Evolutionary conservation across 1,140 invertebrate species (phyloP).

Genomic region (Drosophila nebulosa): DNA sequence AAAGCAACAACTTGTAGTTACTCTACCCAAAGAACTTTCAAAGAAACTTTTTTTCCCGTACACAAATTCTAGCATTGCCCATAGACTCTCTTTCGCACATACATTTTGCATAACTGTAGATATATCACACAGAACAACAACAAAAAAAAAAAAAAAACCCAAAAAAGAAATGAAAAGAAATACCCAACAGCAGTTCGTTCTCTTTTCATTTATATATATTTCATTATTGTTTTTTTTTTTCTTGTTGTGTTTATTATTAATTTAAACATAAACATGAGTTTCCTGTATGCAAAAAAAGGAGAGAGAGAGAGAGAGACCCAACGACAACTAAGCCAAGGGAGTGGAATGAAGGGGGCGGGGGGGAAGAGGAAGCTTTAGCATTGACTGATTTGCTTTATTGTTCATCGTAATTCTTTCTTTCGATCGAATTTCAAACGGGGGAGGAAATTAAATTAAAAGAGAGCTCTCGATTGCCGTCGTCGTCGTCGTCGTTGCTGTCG

Average conservation of each 20-base stretch:
- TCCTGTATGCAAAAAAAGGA: slow-evolving; percentile 71
- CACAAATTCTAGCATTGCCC: neutral
- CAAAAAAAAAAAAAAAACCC: neutral
- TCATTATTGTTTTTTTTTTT: slow-evolving; percentile 16
- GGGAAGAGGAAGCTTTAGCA: slow-evolving; percentile 13
- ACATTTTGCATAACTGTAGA: neutral
- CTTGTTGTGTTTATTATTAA: slow-evolving; percentile 58
- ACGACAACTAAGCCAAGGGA: too few relatives aligned
- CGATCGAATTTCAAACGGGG: slow-evolving; percentile 70
- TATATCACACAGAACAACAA: neutral
- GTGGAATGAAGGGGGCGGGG: neutral
- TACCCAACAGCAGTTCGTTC: neutral
- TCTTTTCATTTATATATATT: slow-evolving; percentile 1
- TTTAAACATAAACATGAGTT: slow-evolving; percentile 79
- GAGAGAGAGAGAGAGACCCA: neutral
- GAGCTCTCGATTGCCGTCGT: neutral
- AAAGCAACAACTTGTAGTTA: neutral
- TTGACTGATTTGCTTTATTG: slow-evolving; percentile 58
- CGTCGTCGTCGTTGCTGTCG: neutral
- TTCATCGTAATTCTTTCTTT: slow-evolving; percentile 51
- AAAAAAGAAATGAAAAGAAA: slow-evolving; percentile 1
- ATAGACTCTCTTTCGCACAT: neutral
- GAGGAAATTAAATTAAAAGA: slow-evolving; percentile 17
- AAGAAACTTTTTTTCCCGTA: too few relatives aligned
- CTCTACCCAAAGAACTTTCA: neutral